Base-by-base conservation (phyloP, 2,888 invertebrate species). In the Adelphocoris suturalis region DNA sequence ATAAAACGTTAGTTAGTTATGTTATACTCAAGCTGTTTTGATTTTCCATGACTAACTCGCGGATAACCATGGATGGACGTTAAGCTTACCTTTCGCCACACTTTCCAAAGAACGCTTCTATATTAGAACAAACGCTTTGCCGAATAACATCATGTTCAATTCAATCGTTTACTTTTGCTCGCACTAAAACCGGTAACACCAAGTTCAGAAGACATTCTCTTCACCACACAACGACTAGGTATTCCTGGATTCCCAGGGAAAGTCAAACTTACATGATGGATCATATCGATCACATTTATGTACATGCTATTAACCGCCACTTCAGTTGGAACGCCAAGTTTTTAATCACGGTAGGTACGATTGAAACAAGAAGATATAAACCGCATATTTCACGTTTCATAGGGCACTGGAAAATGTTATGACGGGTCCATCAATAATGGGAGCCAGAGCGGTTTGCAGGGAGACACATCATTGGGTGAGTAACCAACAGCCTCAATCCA, bases 391-490 rank as follows among this genome's bases (percentile, higher is more conserved):
- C 68, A 68, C 68, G 68, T 68, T 68, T 68, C 68, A 68, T 68
- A 68, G 23, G 61, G 9, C 61, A 19, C 61, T 61, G n/a, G 61
- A 61, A 61, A 61, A 61, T n/a, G 61, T 61, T 61, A 61, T 19
- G 61, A 61, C n/a, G 68, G 68, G 68, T 19, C 68, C 68, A 68
- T 68, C 68, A 68, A 68, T 68, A 68, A 68, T 27, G 12, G 68
- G 68, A 19, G 23, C 68, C 68, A 23, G 27, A 23, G 27, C n/a
- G 57, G 57, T n/a, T 57, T n/a, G 4, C 27, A 23, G 68, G 19
- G 68, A 68, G 68, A 68, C 68, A 68, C 68, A 68, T 68, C 68
- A 23, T 68, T 68, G 68, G 68, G 68, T 68, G 68, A 68, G 68
- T 68, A 68, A 68, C 68, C 68, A 68, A 68, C 68, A 68, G 68